Evolutionary conservation across 2,888 invertebrate species (phyloP).

Genomic region (Flexamia atlantica): DNA sequence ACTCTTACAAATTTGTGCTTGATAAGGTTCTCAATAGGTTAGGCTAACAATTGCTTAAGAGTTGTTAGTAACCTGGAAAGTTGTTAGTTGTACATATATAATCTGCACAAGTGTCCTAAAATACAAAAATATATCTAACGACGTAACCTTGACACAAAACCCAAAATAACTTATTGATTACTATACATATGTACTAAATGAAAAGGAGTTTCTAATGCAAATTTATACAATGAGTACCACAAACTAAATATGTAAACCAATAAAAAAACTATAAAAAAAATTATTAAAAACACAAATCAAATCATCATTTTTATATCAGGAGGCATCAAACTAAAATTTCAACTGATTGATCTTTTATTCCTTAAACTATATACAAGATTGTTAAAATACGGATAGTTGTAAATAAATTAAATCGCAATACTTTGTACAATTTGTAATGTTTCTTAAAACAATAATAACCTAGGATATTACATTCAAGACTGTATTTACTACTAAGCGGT

Average conservation of each 20-base stretch:
- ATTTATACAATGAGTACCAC: background rate
- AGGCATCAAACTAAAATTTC: too few species aligned
- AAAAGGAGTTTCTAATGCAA: background rate
- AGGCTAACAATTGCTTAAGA: background rate
- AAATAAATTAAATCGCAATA: too few species aligned
- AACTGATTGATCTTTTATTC: too few species aligned
- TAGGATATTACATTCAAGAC: too few species aligned
- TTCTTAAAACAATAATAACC: too few species aligned
- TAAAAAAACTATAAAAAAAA: too few species aligned
- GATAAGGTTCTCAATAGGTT: background rate
- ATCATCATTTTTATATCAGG: too few species aligned
- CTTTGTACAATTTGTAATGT: too few species aligned
- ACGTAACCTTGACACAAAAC: background rate
- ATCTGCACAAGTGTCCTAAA: background rate
- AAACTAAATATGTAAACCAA: background rate
- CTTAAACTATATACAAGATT: too few species aligned
- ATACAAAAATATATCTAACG: background rate
- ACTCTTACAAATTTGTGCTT: background rate
- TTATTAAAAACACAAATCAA: too few species aligned
- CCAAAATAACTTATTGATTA: constrained; percentile 22
- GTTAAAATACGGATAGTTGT: too few species aligned
- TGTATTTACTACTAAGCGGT: too few species aligned
- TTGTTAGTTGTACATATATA: background rate
- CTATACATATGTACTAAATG: constrained; percentile 23
- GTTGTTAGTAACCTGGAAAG: background rate